A percentile compares a stretch with the other conserved stretches of the same genome.
These are phyloP conservation scores for Bubo scandiacus DNA, from an alignment of 2,113 vertebrate genomes.

Conservation along the genomic window DNA sequence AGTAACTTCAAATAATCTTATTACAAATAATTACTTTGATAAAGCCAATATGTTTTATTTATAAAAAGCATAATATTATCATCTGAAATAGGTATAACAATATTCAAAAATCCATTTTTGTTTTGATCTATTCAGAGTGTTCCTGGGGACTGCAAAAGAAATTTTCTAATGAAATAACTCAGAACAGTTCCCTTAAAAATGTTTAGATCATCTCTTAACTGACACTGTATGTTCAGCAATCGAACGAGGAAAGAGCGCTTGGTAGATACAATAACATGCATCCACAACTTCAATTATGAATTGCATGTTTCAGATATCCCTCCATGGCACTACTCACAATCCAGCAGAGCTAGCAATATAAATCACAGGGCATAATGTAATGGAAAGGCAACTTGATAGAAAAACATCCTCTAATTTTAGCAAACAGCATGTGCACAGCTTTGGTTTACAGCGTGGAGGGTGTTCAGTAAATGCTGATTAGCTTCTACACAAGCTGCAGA, in stretches of 20 bases:
- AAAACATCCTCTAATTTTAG: slow-evolving; percentile 51
- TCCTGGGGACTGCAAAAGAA: not conserved
- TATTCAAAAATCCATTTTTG: not conserved
- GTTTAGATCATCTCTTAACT: not conserved
- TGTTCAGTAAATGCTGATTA: slow-evolving; percentile 17
- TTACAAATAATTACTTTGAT: slow-evolving; percentile 61
- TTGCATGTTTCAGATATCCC: not conserved
- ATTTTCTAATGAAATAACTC: not conserved
- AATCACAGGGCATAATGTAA: slow-evolving; percentile 33
- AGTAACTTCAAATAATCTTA: slow-evolving; percentile 5
- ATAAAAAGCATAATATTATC: slow-evolving; percentile 29
- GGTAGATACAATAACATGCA: not conserved
- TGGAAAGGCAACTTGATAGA: slow-evolving; percentile 6
- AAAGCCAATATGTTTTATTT: slow-evolving; percentile 48
- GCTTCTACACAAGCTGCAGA: not conserved
- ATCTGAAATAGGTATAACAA: not conserved
- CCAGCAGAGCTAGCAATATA: slow-evolving; percentile 40
- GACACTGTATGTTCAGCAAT: not conserved
- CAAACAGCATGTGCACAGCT: slow-evolving; percentile 8
- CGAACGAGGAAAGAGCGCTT: accelerated
- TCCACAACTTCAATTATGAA: not conserved
- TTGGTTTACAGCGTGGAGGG: not conserved
- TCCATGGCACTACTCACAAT: slow-evolving; percentile 20
- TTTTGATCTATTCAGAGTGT: slow-evolving; percentile 10
- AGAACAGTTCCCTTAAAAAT: not conserved